Percentiles rank a stretch among this genome's conserved stretches.
Conservation (phyloP, 2,888 invertebrate species). For the Diplolepis rosae region DNA sequence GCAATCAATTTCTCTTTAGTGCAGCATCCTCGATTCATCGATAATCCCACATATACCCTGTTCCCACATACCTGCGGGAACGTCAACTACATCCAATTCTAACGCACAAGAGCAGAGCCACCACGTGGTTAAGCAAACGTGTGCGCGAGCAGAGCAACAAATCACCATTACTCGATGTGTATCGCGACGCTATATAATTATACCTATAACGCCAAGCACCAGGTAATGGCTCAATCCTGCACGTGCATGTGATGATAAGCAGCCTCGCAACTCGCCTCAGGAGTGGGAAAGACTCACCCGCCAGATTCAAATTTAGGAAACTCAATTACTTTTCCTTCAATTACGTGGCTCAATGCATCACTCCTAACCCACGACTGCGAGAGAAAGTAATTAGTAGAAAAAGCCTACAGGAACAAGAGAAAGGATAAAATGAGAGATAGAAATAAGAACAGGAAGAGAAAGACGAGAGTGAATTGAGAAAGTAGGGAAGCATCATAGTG, state of each 20-base stretch:
- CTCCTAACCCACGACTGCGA: too few relatives aligned
- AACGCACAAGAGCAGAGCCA: conserved; percentile 31
- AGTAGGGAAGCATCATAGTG: background rate
- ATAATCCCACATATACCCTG: conserved; percentile 38
- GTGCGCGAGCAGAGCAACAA: conserved; percentile 66
- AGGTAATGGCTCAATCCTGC: conserved; percentile 73
- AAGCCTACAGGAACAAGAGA: too few relatives aligned
- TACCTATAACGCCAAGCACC: conserved; percentile 71
- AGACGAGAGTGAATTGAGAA: too few relatives aligned
- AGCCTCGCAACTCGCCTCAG: conserved; percentile 47
- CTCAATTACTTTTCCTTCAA: conserved; percentile 49
- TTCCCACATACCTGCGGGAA: conserved; percentile 33
- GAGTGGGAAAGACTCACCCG: conserved; percentile 54
- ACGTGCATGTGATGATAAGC: conserved; percentile 69
- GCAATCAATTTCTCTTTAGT: conserved; percentile 25
- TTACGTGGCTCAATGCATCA: conserved; percentile 57
- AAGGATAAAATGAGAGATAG: too few relatives aligned
- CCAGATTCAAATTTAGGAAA: conserved; percentile 58
- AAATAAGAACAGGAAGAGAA: too few relatives aligned
- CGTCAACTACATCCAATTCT: conserved; percentile 22
- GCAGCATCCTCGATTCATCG: conserved; percentile 24
- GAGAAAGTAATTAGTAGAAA: too few relatives aligned
- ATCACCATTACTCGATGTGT: conserved; percentile 74
- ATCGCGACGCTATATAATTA: conserved; percentile 73
- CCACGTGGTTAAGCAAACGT: conserved; percentile 56